Base-by-base conservation (phyloP, 2,888 invertebrate genomes). In the Scaptomyza flava region DNA sequence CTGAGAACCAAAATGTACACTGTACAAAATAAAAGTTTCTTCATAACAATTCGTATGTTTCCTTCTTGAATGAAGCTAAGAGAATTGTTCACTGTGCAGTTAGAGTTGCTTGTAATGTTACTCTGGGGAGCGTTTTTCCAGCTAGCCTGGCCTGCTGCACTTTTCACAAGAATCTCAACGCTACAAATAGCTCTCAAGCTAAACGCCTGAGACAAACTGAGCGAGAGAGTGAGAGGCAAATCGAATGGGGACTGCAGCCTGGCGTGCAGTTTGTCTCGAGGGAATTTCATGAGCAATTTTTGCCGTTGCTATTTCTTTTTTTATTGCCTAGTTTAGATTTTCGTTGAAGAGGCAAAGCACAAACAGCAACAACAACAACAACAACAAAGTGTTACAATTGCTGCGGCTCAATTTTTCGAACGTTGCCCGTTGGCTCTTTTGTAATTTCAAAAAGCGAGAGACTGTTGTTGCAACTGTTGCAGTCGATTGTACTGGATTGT, bases 121-220 rank as follows among this genome's bases (percentile, higher is more conserved):
- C 84, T 80, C 84, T 74, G 72, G 84, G 84, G 87, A 84, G 71
- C 86, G 65, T 68, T 82, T 82, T 72, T 72, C 63, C 78, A 48
- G 72, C 76, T 66, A 69, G 45, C 42, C 42, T 8, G 2, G 34
- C 36, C 17, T 17, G 41, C 61, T 38, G 57, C 68, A 57, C 23
- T 66, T 70, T 67, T 65, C 69, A 54, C 38, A 57, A 56, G 54
- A 73, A 69, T 51, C 52, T 47, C 56, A 59, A 41, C 52, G 60
- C 63, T 45, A 53, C 33, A 47, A 41, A 61, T 17, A 11, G 60
- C 60, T 33, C 38, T 50, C 30, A 50, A 38, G 54, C 27, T 34
- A 47, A 54, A 47, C 33, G 56, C 34, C 34, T 14, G 12, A 36
- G 36, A 20, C n/a, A 11, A 50, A 5, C 6, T 33, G 20, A 3